Evolutionary conservation across 2,113 vertebrate genomes (phyloP).

Genomic region (Montifringilla adamsi): DNA sequence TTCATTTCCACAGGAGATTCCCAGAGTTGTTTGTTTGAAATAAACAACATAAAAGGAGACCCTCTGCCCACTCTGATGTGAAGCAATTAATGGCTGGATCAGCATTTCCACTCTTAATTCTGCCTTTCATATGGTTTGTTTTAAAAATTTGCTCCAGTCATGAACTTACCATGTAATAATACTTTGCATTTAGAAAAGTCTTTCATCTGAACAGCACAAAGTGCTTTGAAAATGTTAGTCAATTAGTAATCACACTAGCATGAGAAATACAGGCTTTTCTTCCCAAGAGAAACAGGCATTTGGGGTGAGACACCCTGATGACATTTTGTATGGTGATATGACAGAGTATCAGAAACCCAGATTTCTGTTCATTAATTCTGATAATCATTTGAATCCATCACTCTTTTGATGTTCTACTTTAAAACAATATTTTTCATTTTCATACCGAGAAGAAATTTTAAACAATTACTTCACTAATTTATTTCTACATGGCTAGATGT

Average conservation of each 20-base stretch:
- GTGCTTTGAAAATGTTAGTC: neutral
- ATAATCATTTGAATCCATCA: neutral
- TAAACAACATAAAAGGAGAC: slow-evolving; percentile 44
- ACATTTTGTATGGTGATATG: neutral
- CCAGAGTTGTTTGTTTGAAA: slow-evolving; percentile 50
- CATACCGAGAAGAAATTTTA: neutral
- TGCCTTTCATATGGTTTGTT: slow-evolving; percentile 52
- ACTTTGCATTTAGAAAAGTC: neutral
- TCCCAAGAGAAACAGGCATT: neutral
- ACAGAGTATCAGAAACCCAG: neutral
- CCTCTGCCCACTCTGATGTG: neutral
- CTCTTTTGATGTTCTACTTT: neutral
- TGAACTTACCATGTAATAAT: slow-evolving; percentile 7
- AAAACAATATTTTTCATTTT: neutral
- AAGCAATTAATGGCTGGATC: slow-evolving; percentile 18
- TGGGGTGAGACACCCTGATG: neutral
- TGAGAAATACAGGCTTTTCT: neutral
- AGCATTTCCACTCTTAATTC: slow-evolving; percentile 34
- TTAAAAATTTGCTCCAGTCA: slow-evolving; percentile 50
- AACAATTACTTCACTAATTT: neutral
- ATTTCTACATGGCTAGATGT: neutral
- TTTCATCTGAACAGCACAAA: slow-evolving; percentile 36
- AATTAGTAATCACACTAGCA: neutral
- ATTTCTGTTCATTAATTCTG: neutral
- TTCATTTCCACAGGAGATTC: slow-evolving; percentile 47